Percentiles rank a stretch among this genome's conserved stretches.
phyloP scores from a whole-genome alignment of 2,797 vertebrate species.

The Eulemur albifrons region DNA sequence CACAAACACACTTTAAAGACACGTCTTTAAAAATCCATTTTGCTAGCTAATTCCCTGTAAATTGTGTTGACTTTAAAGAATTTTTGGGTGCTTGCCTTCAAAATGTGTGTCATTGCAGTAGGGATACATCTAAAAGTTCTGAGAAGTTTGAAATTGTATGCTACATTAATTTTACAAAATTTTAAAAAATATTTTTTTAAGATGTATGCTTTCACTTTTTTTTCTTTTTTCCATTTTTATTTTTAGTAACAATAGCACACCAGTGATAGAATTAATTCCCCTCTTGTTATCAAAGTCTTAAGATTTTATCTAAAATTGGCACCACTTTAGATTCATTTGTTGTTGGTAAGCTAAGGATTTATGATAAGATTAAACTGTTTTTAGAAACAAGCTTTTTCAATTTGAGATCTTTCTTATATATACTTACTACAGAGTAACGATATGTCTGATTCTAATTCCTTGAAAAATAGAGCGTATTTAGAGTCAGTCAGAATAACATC shows the following conservation, averaged over 20 bases:
- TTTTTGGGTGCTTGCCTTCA: slow-evolving; percentile 40
- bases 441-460: neutral
- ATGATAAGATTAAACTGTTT: neutral
- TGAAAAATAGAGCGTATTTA: neutral
- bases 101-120: slow-evolving; percentile 34
- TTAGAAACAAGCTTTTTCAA: neutral
- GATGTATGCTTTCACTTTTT: neutral
- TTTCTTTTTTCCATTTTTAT: neutral
- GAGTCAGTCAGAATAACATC: neutral
- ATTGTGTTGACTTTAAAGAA: slow-evolving; percentile 12
- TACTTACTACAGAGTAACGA: neutral
- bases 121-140: slow-evolving; percentile 49
- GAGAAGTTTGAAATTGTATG: neutral
- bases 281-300: neutral
- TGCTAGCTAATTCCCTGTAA: slow-evolving; percentile 19
- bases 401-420: neutral
- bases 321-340: neutral
- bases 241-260: neutral
- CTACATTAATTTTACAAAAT: slow-evolving; percentile 23
- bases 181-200: neutral
- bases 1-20: slow-evolving; percentile 48
- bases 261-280: neutral
- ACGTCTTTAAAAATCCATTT: slow-evolving; percentile 45
- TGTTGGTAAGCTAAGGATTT: neutral
- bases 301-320: slow-evolving; percentile 1